These are phyloP conservation scores for Clarias platycephalus DNA, from an alignment of 2,797 vertebrate species.

Conservation along the genomic window DNA sequence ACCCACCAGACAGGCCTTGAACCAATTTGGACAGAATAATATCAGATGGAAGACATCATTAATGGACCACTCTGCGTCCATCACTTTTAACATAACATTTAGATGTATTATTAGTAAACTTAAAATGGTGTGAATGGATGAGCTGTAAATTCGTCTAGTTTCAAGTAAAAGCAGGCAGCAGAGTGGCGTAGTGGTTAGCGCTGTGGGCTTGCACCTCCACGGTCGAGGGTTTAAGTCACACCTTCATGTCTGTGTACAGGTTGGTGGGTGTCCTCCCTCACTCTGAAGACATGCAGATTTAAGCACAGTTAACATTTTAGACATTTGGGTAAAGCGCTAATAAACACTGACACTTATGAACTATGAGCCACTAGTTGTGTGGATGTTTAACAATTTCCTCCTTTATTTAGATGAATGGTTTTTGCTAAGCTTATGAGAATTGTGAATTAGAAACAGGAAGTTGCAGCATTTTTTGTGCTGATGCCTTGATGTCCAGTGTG, in stretches of 20 bases:
- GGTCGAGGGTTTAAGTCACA: too few species aligned
- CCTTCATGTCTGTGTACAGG: too few species aligned
- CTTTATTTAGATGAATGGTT: not conserved
- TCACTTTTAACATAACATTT: not conserved
- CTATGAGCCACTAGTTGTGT: not conserved
- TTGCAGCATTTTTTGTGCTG: constrained; percentile 58
- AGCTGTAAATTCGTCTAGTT: not conserved
- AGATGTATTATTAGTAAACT: not conserved
- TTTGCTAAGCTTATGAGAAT: constrained; percentile 14
- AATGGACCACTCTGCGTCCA: not conserved
- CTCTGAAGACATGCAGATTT: too few species aligned
- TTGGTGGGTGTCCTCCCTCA: too few species aligned
- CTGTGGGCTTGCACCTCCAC: too few species aligned
- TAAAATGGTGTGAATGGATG: constrained; percentile 11
- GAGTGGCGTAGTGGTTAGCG: too few species aligned
- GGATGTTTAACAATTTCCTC: not conserved
- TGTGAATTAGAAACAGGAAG: constrained; percentile 40
- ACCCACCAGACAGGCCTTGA: not conserved
- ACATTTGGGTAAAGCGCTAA: not conserved
- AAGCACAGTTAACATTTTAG: constrained; percentile 33
- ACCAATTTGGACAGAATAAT: constrained; percentile 24
- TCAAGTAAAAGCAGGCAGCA: too few species aligned
- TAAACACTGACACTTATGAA: not conserved
- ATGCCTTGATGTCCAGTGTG: constrained; percentile 71
- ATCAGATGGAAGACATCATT: constrained; percentile 2